Conservation (phyloP, 2,888 invertebrate species). For the Nezara viridula region DNA sequence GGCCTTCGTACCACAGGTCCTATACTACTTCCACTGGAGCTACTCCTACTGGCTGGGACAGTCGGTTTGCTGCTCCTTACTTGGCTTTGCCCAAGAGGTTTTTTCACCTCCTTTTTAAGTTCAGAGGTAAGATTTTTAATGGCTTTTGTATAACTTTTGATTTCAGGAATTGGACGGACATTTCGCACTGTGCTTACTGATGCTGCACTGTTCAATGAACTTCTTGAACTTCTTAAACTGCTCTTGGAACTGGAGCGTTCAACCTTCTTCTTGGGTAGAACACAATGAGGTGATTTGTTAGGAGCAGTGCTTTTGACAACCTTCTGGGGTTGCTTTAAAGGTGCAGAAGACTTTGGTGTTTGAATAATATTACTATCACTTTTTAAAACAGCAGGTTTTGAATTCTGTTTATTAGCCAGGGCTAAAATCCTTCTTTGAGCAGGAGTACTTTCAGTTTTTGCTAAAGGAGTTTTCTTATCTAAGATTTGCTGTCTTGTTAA, state of each 20-base stretch:
- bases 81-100: constrained; percentile 67
- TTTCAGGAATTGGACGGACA: constrained; percentile 71
- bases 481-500: constrained; percentile 61
- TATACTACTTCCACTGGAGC: constrained; percentile 75
- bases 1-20: constrained; percentile 68
- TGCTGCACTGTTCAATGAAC: constrained; percentile 85
- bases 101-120: constrained; percentile 66
- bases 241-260: constrained; percentile 81
- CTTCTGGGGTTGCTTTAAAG: constrained; percentile 58
- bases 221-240: constrained; percentile 85
- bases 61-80: constrained; percentile 66
- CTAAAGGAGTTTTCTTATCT: constrained; percentile 47
- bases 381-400: constrained; percentile 62
- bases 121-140: constrained; percentile 71
- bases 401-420: constrained; percentile 64
- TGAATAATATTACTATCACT: constrained; percentile 63
- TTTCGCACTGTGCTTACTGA: constrained; percentile 84
- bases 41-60: constrained; percentile 74
- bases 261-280: constrained; percentile 61
- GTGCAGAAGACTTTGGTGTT: constrained; percentile 59
- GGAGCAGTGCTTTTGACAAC: not conserved
- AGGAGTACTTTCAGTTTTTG: constrained; percentile 59
- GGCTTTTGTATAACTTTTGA: constrained; percentile 72
- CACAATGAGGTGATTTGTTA: constrained; percentile 49
- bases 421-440: constrained; percentile 62